A percentile compares a stretch with the other conserved stretches of the same genome.
These are phyloP conservation scores for Paedocypris sp. DNA, from an alignment of 2,113 vertebrate genomes.

Conservation along the genomic window DNA sequence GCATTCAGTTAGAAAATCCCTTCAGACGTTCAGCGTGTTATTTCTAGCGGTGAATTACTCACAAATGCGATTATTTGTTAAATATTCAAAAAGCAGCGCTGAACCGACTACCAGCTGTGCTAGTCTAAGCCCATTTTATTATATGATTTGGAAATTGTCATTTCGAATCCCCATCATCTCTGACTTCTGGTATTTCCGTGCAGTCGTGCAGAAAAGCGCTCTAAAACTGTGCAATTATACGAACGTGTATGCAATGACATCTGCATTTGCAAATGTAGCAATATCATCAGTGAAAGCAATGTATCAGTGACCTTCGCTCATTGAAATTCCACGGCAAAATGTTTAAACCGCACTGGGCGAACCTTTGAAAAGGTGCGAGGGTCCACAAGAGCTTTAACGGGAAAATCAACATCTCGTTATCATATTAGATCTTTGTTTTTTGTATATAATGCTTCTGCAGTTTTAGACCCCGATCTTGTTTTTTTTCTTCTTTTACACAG, in stretches of 20 bases:
- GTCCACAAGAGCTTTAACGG: too few species aligned
- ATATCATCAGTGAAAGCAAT: not conserved
- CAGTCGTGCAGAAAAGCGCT: conserved; percentile 4
- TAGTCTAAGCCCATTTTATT: conserved; percentile 8
- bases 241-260: not conserved
- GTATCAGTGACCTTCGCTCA: not conserved
- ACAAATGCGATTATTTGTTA: not conserved
- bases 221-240: not conserved
- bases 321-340: not conserved
- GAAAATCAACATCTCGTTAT: too few species aligned
- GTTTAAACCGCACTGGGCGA: not conserved
- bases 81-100: conserved; percentile 10
- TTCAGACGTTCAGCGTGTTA: not conserved
- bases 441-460: too few species aligned
- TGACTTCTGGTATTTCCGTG: not conserved
- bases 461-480: too few species aligned
- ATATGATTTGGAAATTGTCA: conserved; percentile 12
- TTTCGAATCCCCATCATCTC: not conserved
- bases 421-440: too few species aligned
- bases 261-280: not conserved
- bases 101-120: conserved; percentile 8
- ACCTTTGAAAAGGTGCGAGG: not conserved
- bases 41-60: not conserved
- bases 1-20: not conserved
- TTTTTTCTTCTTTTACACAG: too few species aligned